These are phyloP conservation scores for Chaetogeoica ovagalla DNA, from an alignment of 2,888 invertebrate species.

Conservation along the genomic window DNA sequence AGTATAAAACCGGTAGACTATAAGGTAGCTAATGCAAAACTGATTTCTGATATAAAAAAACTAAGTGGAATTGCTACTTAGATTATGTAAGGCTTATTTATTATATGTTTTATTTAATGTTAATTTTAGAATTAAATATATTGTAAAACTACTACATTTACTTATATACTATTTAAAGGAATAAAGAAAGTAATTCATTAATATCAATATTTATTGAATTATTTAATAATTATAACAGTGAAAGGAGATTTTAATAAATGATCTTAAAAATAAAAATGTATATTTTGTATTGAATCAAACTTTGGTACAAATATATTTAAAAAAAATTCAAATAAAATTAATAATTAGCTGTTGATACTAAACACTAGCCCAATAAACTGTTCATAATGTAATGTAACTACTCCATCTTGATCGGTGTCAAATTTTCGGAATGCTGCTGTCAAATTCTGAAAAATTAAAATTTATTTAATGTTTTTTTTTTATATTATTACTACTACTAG, in stretches of 20 bases:
- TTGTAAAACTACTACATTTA: not conserved
- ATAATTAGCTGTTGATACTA: constrained; percentile 55
- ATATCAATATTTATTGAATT: constrained; percentile 1
- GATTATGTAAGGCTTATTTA: constrained; percentile 1
- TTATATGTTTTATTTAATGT: not conserved
- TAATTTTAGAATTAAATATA: not conserved
- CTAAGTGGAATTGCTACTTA: constrained; percentile 46
- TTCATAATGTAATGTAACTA: constrained; percentile 93
- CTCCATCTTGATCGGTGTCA: constrained; percentile 92
- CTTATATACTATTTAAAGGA: not conserved
- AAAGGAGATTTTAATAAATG: not conserved
- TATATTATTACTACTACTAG: no score
- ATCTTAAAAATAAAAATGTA: constrained; percentile 18
- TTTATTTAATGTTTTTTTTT: no score
- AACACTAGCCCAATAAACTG: constrained; percentile 90
- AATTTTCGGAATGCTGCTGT: constrained; percentile 84
- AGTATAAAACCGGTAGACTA: constrained; percentile 74
- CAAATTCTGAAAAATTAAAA: constrained; percentile 71
- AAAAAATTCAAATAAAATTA: not conserved
- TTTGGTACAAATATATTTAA: not conserved
- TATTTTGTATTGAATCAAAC: not conserved
- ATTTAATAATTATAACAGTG: not conserved
- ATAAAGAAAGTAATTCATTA: constrained; percentile 10
- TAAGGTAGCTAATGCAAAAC: constrained; percentile 73
- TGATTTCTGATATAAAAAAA: constrained; percentile 70